A percentile compares a stretch with the other conserved stretches of the same genome.
Conservation (phyloP, 2,113 vertebrate species). For the Triplophysa dalaica region DNA sequence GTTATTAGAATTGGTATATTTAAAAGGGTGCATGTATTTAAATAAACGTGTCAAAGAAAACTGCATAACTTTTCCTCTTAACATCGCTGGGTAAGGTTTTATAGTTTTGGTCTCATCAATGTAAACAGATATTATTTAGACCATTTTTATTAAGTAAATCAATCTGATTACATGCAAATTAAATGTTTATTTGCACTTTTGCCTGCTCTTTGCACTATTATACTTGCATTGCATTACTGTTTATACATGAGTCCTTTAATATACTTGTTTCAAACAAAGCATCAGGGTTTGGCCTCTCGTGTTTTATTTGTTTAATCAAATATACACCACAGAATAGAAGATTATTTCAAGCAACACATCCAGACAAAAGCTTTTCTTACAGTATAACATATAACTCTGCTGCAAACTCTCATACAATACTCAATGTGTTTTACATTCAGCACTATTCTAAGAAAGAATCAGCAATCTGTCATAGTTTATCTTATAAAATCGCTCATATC, state of each 20-base stretch:
- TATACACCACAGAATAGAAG: no score
- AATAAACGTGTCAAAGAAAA: not conserved
- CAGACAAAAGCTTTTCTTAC: not conserved
- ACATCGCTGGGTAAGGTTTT: slow-evolving; percentile 24
- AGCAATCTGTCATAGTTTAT: not conserved
- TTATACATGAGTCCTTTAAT: no score
- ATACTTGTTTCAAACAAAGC: no score
- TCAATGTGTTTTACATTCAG: slow-evolving; percentile 2
- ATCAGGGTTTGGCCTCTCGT: no score
- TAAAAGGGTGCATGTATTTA: no score
- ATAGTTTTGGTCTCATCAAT: slow-evolving; percentile 70
- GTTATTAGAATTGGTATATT: slow-evolving; percentile 6
- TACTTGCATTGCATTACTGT: no score
- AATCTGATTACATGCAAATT: no score
- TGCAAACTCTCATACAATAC: slow-evolving; percentile 5
- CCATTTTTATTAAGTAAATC: not conserved
- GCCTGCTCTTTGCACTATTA: no score
- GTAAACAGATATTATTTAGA: no score
- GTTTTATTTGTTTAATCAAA: no score
- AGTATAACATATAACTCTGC: not conserved
- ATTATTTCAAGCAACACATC: not conserved
- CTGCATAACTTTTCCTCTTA: not conserved
- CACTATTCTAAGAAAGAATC: not conserved
- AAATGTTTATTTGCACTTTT: no score
- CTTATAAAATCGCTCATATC: not conserved